Base-by-base conservation (phyloP, 2,888 invertebrate genomes). In the Colletes collaris region DNA sequence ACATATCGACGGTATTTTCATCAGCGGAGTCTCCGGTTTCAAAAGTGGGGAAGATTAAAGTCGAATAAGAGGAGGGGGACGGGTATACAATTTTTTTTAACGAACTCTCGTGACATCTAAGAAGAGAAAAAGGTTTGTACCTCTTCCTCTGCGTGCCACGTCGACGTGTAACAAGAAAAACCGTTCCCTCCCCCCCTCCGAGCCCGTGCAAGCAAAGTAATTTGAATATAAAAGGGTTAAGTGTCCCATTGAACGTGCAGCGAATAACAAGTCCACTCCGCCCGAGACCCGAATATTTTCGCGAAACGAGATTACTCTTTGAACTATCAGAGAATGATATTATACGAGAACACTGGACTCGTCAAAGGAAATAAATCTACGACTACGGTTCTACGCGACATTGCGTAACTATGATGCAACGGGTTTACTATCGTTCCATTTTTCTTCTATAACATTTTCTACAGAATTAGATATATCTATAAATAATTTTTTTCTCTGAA, bases 191-290 rank as follows among this genome's bases (percentile, higher is more conserved):
- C n/a, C n/a, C n/a, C n/a, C n/a, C n/a, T 56, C 58, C 67, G 10
- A n/a, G 46, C 49, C 40, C 60, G 53, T 62, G 56, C 77, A 49
- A 49, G 77, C 64, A 59, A 68, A 64, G 68, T 64, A 69, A 77
- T 77, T 77, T 77, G 77, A 77, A 77, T 77, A 77, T 77, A 76
- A 77, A 77, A 77, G 76, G 77, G 76, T 77, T 77, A 77, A 77
- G 77, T 76, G 76, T 76, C 58, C 68, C 68, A 76, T 68, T 76
- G 77, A 68, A 77, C 76, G 67, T 78, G 70, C 71, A 67, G 53
- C 71, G 79, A 78, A 60, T 78, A 78, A 78, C 67, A 78, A 78
- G 67, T 64, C 71, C 56, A 46, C 69, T 67, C 27, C 53, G 44
- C 27, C 46, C 46, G 63, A 52, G 62, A 53, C 59, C 56, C 78